Evolutionary conservation across 1,140 invertebrate species (phyloP), one percentile per base, ranked within the genome.

Genomic region (Drosophila aff.): DNA sequence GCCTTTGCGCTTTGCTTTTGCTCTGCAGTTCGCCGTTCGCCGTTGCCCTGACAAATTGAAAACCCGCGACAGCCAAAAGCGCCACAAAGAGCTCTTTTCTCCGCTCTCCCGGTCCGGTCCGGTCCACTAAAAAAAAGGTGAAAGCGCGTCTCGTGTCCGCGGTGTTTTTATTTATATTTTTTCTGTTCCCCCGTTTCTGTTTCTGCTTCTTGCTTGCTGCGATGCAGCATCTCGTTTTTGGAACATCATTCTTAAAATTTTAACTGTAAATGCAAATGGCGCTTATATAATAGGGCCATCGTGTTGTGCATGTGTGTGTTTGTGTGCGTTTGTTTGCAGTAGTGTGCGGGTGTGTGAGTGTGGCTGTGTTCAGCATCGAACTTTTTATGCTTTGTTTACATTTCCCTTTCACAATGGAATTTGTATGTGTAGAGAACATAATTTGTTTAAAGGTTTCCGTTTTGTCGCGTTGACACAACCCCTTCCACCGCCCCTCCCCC

Each of bases 311-410:
- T 64, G 46, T 36, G 58, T 67, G 47, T 47, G 33, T 64, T 36
- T 26, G 33, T 73, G 52, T 80, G 31, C 13, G 36, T 47, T 21
- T 59, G 47, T 55, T 44, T 55, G 62, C 47, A 16, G 36, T 31
- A 23, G 43, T 67, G 26, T 68, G n/a, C 28, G 50, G 60, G 40
- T 55, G 58, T 57, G 41, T 57, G 36, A 59, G 38, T 69, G 28
- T 72, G 64, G 65, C 60, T 47, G 62, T 43, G 76, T 80, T 78
- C 43, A 79, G 77, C 69, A 79, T 81, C 69, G 76, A 76, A 79
- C 73, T 62, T 71, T 79, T 84, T 76, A 67, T 81, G 78, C 72
- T 90, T 90, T 90, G 85, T 90, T 90, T 90, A 90, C 85, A 85
- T 90, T 87, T 87, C 72, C 76, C 80, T 90, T 81, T 84, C 81